phyloP scores from a whole-genome alignment of 2,888 invertebrate species.

The Stenodera caucasica region DNA sequence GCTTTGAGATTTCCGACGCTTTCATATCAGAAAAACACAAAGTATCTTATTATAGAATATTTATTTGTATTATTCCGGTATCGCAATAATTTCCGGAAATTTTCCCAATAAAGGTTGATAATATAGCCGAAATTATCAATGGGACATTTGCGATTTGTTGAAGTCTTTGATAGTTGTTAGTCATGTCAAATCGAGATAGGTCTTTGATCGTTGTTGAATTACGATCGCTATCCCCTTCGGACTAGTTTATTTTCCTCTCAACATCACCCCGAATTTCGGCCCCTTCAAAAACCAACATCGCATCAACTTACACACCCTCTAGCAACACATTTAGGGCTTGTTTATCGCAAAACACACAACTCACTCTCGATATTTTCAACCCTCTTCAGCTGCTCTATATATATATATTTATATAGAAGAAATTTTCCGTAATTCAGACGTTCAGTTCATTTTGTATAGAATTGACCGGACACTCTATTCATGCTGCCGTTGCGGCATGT shows the following conservation, averaged over 20 bases:
- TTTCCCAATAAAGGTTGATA: too few relatives aligned
- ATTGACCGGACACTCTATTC: neutral
- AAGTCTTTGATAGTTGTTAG: too few relatives aligned
- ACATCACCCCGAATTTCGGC: neutral
- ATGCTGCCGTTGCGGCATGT: neutral
- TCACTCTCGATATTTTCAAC: neutral
- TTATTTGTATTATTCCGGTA: slow-evolving; percentile 1
- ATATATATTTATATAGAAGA: neutral
- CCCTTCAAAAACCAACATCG: neutral
- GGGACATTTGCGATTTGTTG: too few relatives aligned
- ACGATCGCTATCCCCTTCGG: neutral
- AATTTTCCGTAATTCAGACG: too few relatives aligned
- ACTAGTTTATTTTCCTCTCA: neutral
- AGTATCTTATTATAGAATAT: too few relatives aligned
- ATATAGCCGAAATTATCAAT: too few relatives aligned
- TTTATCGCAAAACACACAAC: neutral
- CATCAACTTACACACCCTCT: neutral
- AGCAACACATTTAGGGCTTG: neutral
- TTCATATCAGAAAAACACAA: neutral
- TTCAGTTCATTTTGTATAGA: too few relatives aligned
- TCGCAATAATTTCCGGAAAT: neutral
- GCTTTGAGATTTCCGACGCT: neutral
- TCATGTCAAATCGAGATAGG: neutral
- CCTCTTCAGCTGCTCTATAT: too few relatives aligned
- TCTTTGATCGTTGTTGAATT: neutral